Evolutionary conservation across 2,113 vertebrate genomes (phyloP), one percentile per base, ranked within the genome.

Genomic region (Microcebus murinus): DNA sequence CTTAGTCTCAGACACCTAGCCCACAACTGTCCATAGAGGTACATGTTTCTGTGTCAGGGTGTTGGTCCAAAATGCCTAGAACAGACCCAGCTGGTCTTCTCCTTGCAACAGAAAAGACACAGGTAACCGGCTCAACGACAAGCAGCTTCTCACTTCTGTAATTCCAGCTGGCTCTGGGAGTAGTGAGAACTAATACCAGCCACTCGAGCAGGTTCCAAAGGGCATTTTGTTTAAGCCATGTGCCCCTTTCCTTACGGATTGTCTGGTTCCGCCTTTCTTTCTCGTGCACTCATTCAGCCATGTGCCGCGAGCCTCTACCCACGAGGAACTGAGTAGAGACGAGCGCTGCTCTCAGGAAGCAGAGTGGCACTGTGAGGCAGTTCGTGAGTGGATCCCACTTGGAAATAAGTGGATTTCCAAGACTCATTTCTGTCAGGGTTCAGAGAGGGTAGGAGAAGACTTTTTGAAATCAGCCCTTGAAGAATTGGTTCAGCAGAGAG

Each of bases 381-480:
- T 25, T n/a, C 36, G 70, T 92, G 76, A 36, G 48, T 21, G 2
- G 42, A 57, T 34, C 21, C 42, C 74, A 65, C 52, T 55, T 55
- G 17, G 52, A 55, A 55, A 55, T 55, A 18, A 18, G 17, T 55
- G 52, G 52, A 55, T 55, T 55, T 55, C 52, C 42, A 81, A 73
- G 59, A 90, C 20, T 23, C 68, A 39, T 29, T 77, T 59, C 67
- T 92, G 11, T 85, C n/a, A 12, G 42, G 45, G 14, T 57, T 84
- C 57, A 80, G 36, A 90, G 45, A 73, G 0, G 7, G 52, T 18
- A 27, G 25, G 76, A 36, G 82, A 90, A 77, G 50, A 52, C 8
- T 39, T 91, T 87, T 61, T 90, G 48, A 92, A 95, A 83, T 92
- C 52, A 71, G 42, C 10, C n/a, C 13, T 57, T 76, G 18, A 93